These are phyloP conservation scores for Tychaedon coryphoeus DNA, from an alignment of 2,113 vertebrate genomes.

Conservation along the genomic window DNA sequence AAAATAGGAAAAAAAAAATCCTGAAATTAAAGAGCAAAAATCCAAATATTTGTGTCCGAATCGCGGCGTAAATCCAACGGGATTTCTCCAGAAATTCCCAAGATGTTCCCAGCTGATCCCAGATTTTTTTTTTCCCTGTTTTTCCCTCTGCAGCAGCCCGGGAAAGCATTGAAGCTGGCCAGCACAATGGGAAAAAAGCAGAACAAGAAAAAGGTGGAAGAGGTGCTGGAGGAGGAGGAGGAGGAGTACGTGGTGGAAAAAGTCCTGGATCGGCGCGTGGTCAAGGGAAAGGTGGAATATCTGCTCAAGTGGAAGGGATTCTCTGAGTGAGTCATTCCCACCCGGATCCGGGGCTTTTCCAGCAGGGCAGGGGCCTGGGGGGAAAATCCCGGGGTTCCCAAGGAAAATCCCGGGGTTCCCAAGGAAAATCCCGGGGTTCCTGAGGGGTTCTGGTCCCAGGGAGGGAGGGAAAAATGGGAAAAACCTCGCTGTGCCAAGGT, in stretches of 20 bases:
- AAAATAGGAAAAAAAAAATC: too few relatives aligned
- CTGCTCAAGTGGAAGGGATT: slow-evolving; percentile 99
- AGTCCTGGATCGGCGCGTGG: slow-evolving; percentile 90
- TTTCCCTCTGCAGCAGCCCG: slow-evolving; percentile 49
- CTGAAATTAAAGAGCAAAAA: not conserved
- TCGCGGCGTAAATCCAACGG: accelerated
- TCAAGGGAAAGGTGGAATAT: slow-evolving; percentile 95
- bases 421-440: too few relatives aligned
- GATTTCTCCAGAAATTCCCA: accelerated
- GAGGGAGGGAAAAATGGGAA: not conserved
- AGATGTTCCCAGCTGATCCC: not conserved
- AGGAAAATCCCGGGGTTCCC: too few relatives aligned
- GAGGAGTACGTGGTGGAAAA: slow-evolving; percentile 98
- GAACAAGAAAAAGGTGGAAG: slow-evolving; percentile 95
- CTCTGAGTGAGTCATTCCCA: slow-evolving; percentile 81
- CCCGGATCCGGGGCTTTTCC: not conserved
- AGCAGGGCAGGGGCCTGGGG: too few relatives aligned
- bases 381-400: too few relatives aligned
- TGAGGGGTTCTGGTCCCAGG: too few relatives aligned
- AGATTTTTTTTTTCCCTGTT: not conserved
- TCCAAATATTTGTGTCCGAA: too few relatives aligned
- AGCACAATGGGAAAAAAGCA: slow-evolving; percentile 86
- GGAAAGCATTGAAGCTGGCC: slow-evolving; percentile 83
- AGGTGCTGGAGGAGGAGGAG: slow-evolving; percentile 92
- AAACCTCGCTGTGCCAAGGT: too few relatives aligned